Evolutionary conservation across 2,797 vertebrate genomes (phyloP).

Genomic region (Knipowitschia caucasica): DNA sequence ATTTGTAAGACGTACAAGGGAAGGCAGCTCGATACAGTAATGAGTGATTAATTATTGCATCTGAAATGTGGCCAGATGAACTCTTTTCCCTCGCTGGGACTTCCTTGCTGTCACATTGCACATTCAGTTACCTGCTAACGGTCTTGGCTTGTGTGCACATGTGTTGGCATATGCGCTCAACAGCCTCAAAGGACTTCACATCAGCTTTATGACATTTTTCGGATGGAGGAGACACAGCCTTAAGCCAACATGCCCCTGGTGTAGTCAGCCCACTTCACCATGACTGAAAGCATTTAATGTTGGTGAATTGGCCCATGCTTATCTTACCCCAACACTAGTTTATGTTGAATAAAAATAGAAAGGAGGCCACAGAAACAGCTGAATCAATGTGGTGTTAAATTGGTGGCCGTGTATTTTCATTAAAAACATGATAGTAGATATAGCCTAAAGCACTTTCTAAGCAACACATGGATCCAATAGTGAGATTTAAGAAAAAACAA

Average conservation of each 20-base stretch:
- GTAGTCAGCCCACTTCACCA: slow-evolving; percentile 45
- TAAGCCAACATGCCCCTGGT: slow-evolving; percentile 38
- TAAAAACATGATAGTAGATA: slow-evolving; percentile 12
- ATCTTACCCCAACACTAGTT: slow-evolving; percentile 49
- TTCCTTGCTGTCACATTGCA: slow-evolving; percentile 26
- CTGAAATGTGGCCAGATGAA: slow-evolving; percentile 17
- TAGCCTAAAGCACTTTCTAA: slow-evolving; percentile 11
- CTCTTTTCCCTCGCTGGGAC: slow-evolving; percentile 19
- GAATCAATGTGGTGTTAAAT: slow-evolving; percentile 31
- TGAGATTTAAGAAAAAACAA: too few relatives aligned
- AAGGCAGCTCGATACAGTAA: slow-evolving; percentile 36
- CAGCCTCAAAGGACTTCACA: slow-evolving; percentile 25
- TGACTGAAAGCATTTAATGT: slow-evolving; percentile 30
- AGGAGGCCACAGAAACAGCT: slow-evolving; percentile 31
- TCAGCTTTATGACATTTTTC: slow-evolving; percentile 35
- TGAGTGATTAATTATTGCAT: slow-evolving; percentile 37
- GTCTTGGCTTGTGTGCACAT: slow-evolving; percentile 29
- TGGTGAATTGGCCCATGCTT: slow-evolving; percentile 48
- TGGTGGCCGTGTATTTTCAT: slow-evolving; percentile 35
- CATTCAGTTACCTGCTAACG: slow-evolving; percentile 23
- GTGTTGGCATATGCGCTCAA: slow-evolving; percentile 47
- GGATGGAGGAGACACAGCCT: slow-evolving; percentile 43
- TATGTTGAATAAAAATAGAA: slow-evolving; percentile 46
- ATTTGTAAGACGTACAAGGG: slow-evolving; percentile 7
- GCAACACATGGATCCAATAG: too few relatives aligned